These are phyloP conservation scores for Hydropotes inermis DNA, from an alignment of 2,113 vertebrate species.

Conservation along the genomic window DNA sequence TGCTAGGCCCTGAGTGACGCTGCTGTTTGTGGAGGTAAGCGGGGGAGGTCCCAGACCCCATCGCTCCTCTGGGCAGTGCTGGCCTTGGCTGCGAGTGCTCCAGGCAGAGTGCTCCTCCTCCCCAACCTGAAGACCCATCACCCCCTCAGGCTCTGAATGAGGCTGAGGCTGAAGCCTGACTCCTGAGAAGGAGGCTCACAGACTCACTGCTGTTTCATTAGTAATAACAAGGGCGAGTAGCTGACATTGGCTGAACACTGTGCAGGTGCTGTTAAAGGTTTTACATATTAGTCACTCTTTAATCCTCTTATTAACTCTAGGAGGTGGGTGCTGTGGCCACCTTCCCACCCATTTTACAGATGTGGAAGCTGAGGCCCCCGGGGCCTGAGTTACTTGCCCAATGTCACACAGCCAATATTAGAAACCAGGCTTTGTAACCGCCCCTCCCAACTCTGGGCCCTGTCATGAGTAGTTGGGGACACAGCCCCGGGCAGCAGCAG, in stretches of 20 bases:
- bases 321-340: neutral
- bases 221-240: fast-evolving
- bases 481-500: neutral
- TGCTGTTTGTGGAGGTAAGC: neutral
- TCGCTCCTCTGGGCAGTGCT: neutral
- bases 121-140: neutral
- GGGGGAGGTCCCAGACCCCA: neutral
- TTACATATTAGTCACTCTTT: neutral
- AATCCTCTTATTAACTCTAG: neutral
- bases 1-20: neutral
- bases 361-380: neutral
- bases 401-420: neutral
- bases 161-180: neutral
- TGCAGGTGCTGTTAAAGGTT: neutral
- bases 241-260: neutral
- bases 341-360: neutral
- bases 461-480: neutral
- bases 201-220: no score
- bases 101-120: neutral
- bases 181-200: neutral
- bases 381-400: neutral
- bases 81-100: fast-evolving
- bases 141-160: neutral
- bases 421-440: neutral
- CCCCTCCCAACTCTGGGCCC: neutral